Evolutionary conservation across 2,888 invertebrate genomes (phyloP), one percentile per base, ranked within the genome.

Genomic region (Aphodius sticticus): DNA sequence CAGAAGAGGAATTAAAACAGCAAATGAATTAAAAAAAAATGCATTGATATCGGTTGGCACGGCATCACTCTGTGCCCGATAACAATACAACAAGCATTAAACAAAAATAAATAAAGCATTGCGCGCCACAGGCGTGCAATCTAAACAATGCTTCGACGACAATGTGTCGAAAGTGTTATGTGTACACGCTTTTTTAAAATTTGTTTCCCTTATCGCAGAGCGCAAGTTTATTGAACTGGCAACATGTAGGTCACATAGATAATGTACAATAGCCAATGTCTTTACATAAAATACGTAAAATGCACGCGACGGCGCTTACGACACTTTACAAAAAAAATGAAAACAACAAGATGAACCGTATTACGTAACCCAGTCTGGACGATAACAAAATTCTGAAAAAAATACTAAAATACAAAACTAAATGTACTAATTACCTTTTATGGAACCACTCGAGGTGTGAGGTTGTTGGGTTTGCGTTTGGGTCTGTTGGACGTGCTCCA

Each of bases 401-500:
- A 26, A 26, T 26, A 26, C 26, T 26, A 26, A 26, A 26, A 26
- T 26, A 26, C 26, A 26, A 26, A 26, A 26, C 26, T 26, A 26
- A 26, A 26, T 26, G 26, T 26, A 26, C 26, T 26, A 26, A 36
- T 70, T 94, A 95, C 95, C 95, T 95, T 95, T 95, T 90, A 95
- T 95, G 89, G 94, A 95, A 91, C 95, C 95, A 90, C 94, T 94
- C 88, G 94, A 94, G 80, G 94, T 95, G 90, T 95, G 95, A 81
- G 94, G 94, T 88, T 94, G 94, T 88, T 94, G 95, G 71, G 88
- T 84, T 84, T 90, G 91, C 85, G 91, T 91, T 87, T 93, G 93
- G 82, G 92, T 90, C 87, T 92, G 92, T 86, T 91, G 92, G 88
- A 93, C 92, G 86, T 91, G 91, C 89, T 94, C 94, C 92, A 94